phyloP scores from a whole-genome alignment of 2,888 invertebrate species.

The Matsumyia berberina region DNA sequence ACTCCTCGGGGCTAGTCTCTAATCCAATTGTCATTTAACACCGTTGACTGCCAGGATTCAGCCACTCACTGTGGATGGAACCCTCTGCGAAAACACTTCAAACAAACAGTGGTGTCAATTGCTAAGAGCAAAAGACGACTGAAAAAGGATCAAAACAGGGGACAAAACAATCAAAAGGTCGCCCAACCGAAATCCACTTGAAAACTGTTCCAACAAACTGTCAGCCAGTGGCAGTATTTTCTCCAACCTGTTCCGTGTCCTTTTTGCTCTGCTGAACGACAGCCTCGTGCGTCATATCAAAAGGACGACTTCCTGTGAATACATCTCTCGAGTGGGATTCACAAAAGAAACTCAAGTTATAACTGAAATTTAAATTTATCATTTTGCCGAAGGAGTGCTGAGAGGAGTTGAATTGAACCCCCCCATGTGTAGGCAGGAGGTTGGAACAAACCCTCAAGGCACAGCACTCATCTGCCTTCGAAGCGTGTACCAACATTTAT shows the following conservation, averaged over 20 bases:
- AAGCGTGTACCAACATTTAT: slow-evolving; percentile 56
- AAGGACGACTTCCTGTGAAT: slow-evolving; percentile 65
- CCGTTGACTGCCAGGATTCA: slow-evolving; percentile 46
- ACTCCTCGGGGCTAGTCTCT: slow-evolving; percentile 58
- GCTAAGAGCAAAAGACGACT: slow-evolving; percentile 50
- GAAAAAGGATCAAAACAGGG: slow-evolving; percentile 53
- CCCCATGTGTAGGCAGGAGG: slow-evolving; percentile 13
- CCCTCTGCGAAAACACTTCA: slow-evolving; percentile 62
- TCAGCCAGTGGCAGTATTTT: slow-evolving; percentile 45
- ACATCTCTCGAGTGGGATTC: slow-evolving; percentile 63
- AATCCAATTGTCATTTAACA: slow-evolving; percentile 75
- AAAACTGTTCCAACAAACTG: slow-evolving; percentile 27
- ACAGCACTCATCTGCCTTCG: slow-evolving; percentile 44
- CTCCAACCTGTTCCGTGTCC: slow-evolving; percentile 20
- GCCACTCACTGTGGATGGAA: slow-evolving; percentile 49
- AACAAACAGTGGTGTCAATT: slow-evolving; percentile 66
- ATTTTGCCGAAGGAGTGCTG: slow-evolving; percentile 49
- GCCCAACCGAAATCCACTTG: slow-evolving; percentile 45
- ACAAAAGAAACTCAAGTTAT: slow-evolving; percentile 72
- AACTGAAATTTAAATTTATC: slow-evolving; percentile 73
- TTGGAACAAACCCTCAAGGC: slow-evolving; percentile 49
- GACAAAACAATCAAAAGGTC: slow-evolving; percentile 35
- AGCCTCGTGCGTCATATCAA: slow-evolving; percentile 41
- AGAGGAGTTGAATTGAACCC: not conserved
- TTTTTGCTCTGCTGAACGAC: slow-evolving; percentile 30